A percentile compares a stretch with the other conserved stretches of the same genome.
phyloP scores from a whole-genome alignment of 1,140 invertebrate species.

The Nephila pilipes region DNA sequence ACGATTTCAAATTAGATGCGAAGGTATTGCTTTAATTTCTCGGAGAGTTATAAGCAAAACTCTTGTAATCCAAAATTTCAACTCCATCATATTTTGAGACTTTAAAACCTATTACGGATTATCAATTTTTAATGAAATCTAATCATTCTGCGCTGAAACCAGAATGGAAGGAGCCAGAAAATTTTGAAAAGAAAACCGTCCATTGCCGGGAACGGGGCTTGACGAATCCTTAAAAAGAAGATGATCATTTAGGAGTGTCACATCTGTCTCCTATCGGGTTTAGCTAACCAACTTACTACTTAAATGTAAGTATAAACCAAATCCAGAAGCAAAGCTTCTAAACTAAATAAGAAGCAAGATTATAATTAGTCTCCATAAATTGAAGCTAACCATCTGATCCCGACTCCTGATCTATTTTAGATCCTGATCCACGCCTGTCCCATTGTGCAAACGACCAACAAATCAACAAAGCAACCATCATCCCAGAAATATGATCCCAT shows the following conservation, averaged over 20 bases:
- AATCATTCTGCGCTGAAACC: neutral
- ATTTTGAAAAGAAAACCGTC: conserved; percentile 39
- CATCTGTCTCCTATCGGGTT: too few relatives aligned
- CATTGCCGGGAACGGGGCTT: neutral
- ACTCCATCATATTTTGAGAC: neutral
- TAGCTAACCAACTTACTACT: too few relatives aligned
- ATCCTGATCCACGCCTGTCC: too few relatives aligned
- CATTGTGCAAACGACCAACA: too few relatives aligned
- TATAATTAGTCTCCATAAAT: too few relatives aligned
- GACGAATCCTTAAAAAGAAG: conserved; percentile 40
- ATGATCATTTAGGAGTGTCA: conserved; percentile 64
- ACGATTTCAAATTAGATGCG: neutral
- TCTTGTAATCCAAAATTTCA: neutral
- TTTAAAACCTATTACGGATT: conserved; percentile 26
- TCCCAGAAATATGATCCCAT: too few relatives aligned
- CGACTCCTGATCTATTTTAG: too few relatives aligned
- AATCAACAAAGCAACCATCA: too few relatives aligned
- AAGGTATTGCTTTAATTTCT: neutral
- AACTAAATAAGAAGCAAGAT: too few relatives aligned
- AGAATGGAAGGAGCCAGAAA: neutral
- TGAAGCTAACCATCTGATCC: too few relatives aligned
- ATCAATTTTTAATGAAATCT: conserved; percentile 11
- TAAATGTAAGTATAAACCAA: too few relatives aligned
- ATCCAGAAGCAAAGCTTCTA: too few relatives aligned
- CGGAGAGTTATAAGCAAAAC: neutral